Evolutionary conservation across 2,888 invertebrate species (phyloP).

Genomic region (Maniola hyperantus): DNA sequence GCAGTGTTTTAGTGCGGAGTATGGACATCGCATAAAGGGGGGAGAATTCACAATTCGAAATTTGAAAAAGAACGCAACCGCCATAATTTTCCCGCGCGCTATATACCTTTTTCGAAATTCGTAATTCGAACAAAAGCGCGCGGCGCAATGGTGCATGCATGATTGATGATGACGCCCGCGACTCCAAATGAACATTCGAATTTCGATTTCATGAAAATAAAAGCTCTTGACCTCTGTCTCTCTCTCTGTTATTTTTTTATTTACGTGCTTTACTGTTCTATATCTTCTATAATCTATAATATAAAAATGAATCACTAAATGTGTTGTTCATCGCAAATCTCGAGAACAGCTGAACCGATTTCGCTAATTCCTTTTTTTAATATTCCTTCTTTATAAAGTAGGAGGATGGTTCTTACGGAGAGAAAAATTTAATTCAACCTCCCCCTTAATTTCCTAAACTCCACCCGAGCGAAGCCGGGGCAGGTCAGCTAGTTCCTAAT

Average conservation of each 20-base stretch:
- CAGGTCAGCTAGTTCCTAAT: too few species aligned
- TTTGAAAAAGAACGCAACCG: slow-evolving; percentile 70
- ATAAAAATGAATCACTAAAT: too few species aligned
- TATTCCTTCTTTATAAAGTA: too few species aligned
- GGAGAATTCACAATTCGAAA: slow-evolving; percentile 54
- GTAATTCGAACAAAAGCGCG: slow-evolving; percentile 79
- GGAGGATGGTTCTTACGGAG: too few species aligned
- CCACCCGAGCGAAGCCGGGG: too few species aligned
- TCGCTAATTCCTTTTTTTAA: too few species aligned
- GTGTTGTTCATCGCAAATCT: too few species aligned
- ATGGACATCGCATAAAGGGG: slow-evolving; percentile 59
- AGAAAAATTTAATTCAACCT: too few species aligned
- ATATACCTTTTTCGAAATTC: slow-evolving; percentile 77
- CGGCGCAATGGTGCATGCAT: slow-evolving; percentile 79
- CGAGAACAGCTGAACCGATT: too few species aligned
- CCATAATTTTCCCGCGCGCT: slow-evolving; percentile 71
- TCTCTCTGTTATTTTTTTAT: slow-evolving; percentile 38
- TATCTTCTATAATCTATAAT: too few species aligned
- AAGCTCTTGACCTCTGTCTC: slow-evolving; percentile 71
- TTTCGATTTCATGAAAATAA: slow-evolving; percentile 63
- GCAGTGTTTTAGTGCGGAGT: slow-evolving; percentile 49
- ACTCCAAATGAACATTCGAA: slow-evolving; percentile 61
- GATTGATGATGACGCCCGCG: slow-evolving; percentile 75
- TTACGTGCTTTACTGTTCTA: not conserved
- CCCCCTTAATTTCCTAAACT: too few species aligned